Percentiles rank a stretch among this genome's conserved stretches.
phyloP scores from a whole-genome alignment of 35 echinoderm and acorn worm species.

The Ophioderma brevispina region DNA sequence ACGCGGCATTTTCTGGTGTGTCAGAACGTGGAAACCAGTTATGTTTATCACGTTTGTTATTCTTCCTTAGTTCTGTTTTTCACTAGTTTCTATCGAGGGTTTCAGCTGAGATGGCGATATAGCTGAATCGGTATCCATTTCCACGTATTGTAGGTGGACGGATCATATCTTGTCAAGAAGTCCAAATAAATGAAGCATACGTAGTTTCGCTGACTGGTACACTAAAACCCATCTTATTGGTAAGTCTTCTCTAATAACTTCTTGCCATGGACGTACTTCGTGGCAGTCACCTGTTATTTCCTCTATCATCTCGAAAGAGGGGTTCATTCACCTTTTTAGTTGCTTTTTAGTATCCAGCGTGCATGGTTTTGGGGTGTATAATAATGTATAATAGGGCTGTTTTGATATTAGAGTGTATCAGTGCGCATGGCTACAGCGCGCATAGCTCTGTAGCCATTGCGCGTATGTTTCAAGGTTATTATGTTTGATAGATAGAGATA shows the following conservation, averaged over 20 bases:
- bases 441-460: too few relatives aligned
- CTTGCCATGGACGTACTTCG: constrained; percentile 20
- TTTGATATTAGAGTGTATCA: too few relatives aligned
- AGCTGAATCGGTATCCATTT: constrained; percentile 60
- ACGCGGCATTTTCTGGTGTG: constrained; percentile 4
- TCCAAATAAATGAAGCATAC: constrained; percentile 58
- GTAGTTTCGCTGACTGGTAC: constrained; percentile 33
- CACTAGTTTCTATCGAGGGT: constrained; percentile 34
- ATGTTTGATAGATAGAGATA: too few relatives aligned
- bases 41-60: not conserved
- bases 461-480: too few relatives aligned
- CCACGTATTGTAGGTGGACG: not conserved
- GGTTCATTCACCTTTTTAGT: constrained; percentile 13
- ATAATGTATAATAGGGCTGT: too few relatives aligned
- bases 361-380: too few relatives aligned
- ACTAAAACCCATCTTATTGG: constrained; percentile 38
- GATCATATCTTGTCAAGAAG: constrained; percentile 18
- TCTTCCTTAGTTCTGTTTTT: constrained; percentile 24
- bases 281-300: constrained; percentile 6
- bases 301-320: constrained; percentile 33
- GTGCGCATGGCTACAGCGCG: too few relatives aligned
- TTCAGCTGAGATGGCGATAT: constrained; percentile 43
- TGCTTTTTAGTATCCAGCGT: too few relatives aligned
- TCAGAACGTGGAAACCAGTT: constrained; percentile 37
- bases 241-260: constrained; percentile 15